phyloP scores from a whole-genome alignment of 2,113 vertebrate species.

The Rhagologus leucostigma region DNA sequence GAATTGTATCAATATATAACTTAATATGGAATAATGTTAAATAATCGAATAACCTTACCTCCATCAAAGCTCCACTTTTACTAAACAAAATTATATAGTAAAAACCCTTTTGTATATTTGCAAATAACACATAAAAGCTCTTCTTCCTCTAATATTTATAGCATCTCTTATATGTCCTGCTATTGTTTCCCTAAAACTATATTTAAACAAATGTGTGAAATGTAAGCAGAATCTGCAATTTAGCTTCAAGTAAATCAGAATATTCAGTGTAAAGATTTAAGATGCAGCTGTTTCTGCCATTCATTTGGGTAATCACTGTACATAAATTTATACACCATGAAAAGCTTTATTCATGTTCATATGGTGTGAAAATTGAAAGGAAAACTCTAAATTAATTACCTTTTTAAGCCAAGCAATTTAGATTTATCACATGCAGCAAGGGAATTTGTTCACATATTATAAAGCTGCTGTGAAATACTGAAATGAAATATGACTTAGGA shows the following conservation, averaged over 20 bases:
- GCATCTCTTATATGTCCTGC: neutral
- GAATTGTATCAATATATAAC: neutral
- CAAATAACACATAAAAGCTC: neutral
- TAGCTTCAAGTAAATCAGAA: constrained; percentile 2
- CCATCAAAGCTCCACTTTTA: neutral
- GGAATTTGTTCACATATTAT: constrained; percentile 49
- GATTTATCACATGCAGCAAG: constrained; percentile 53
- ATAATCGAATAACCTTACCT: neutral
- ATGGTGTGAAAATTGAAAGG: constrained; percentile 71
- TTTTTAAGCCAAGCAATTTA: constrained; percentile 67
- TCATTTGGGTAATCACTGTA: constrained; percentile 62
- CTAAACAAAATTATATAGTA: neutral
- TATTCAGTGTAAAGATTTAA: constrained; percentile 50
- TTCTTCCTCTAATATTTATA: neutral
- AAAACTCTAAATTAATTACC: constrained; percentile 74
- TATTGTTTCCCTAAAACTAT: neutral
- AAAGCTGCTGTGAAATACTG: constrained; percentile 54
- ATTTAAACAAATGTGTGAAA: neutral
- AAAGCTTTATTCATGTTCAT: constrained; percentile 71
- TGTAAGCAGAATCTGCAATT: constrained; percentile 21
- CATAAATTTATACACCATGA: constrained; percentile 67
- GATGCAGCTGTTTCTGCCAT: constrained; percentile 64
- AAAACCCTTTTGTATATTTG: neutral
- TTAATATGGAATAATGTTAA: neutral
- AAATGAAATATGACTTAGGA: constrained; percentile 51